Evolutionary conservation across 2,113 vertebrate genomes (phyloP).

Genomic region (Baryphthengus martii): DNA sequence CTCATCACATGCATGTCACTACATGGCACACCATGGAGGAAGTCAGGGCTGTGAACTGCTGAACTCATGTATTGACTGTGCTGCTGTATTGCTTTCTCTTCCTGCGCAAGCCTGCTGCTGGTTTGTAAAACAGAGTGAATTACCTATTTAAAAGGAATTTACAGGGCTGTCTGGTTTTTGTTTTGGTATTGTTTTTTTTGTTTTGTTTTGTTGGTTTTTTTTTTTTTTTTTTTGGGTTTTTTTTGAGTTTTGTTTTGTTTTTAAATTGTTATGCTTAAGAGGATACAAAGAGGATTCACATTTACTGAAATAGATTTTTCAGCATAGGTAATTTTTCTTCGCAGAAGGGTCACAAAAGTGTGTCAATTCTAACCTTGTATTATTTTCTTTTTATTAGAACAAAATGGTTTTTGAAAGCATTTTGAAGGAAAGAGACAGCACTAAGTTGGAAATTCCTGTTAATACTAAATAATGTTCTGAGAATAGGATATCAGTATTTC

Average conservation of each 20-base stretch:
- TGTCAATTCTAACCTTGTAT: not conserved
- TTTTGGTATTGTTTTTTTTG: too few relatives aligned
- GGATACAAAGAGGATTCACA: not conserved
- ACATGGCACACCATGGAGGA: accelerated
- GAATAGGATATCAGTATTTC: not conserved
- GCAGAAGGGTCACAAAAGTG: not conserved
- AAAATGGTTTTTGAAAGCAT: not conserved
- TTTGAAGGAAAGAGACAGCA: not conserved
- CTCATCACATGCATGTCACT: too few relatives aligned
- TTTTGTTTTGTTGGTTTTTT: not conserved
- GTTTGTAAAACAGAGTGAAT: not conserved
- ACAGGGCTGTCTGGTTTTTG: not conserved
- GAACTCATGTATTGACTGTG: accelerated
- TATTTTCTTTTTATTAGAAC: not conserved
- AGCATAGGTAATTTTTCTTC: not conserved
- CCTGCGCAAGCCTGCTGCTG: not conserved
- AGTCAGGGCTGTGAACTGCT: not conserved
- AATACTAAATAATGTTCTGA: not conserved
- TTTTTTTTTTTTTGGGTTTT: too few relatives aligned
- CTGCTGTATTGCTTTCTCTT: not conserved
- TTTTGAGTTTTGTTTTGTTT: too few relatives aligned
- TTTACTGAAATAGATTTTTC: not conserved
- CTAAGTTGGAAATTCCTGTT: not conserved
- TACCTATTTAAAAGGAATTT: not conserved
- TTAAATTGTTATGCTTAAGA: not conserved